Percentiles rank a stretch among this genome's conserved stretches.
phyloP scores from a whole-genome alignment of 2,797 vertebrate genomes.

The Takifugu rubripes region DNA sequence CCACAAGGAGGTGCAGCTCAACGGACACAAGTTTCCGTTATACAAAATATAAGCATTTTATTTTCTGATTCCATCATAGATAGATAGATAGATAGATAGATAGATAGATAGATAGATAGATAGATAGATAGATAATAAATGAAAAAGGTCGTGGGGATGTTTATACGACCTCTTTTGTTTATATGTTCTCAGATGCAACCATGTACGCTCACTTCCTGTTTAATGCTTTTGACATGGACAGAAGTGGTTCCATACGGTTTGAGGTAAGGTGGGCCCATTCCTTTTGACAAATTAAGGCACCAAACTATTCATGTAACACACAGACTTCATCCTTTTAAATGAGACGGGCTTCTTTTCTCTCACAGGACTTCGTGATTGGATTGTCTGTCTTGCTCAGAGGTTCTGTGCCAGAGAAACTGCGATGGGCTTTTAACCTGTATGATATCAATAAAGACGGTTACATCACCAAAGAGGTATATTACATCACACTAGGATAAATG shows the following conservation, averaged over 20 bases:
- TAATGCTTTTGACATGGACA: slow-evolving; percentile 89
- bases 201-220: slow-evolving; percentile 95
- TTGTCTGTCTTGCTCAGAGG: slow-evolving; percentile 89
- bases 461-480: slow-evolving; percentile 88
- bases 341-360: background rate
- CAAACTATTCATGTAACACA: too few relatives aligned
- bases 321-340: background rate
- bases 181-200: slow-evolving; percentile 78
- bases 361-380: slow-evolving; percentile 90
- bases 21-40: too few relatives aligned
- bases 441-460: slow-evolving; percentile 95
- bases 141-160: too few relatives aligned
- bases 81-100: too few relatives aligned
- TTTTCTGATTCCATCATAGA: too few relatives aligned
- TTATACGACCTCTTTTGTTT: background rate
- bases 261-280: slow-evolving; percentile 73
- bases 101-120: too few relatives aligned
- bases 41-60: too few relatives aligned
- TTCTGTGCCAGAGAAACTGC: slow-evolving; percentile 88
- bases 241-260: slow-evolving; percentile 87
- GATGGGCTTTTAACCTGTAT: slow-evolving; percentile 95
- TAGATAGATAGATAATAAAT: too few relatives aligned
- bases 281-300: too few relatives aligned
- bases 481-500: background rate
- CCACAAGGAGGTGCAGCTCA: slow-evolving; percentile 89